phyloP scores from a whole-genome alignment of 2,888 invertebrate genomes.

The Sarcophaga subvicina region DNA sequence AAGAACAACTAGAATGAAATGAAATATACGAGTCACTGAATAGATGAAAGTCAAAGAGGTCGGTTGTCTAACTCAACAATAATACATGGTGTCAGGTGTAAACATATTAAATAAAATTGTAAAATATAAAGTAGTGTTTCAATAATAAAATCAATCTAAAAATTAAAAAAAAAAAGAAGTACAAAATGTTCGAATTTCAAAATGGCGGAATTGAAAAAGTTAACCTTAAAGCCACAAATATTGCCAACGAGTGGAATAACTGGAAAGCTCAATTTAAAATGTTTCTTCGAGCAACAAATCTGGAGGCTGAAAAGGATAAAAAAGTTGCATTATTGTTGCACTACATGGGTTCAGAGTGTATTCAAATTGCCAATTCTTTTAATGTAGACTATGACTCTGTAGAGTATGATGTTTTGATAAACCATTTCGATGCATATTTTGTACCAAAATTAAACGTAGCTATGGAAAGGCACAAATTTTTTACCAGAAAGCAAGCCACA shows the following conservation, averaged over 20 bases:
- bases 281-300: neutral
- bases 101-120: no score
- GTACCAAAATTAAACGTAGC: constrained; percentile 8
- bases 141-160: no score
- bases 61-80: no score
- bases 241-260: neutral
- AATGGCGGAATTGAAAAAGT: no score
- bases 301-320: neutral
- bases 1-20: no score
- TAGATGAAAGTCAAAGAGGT: no score
- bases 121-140: no score
- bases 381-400: neutral
- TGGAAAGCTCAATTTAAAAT: constrained; percentile 18
- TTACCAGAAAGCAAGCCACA: constrained; percentile 12
- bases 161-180: no score
- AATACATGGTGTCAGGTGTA: no score
- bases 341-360: neutral
- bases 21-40: no score
- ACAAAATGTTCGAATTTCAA: no score
- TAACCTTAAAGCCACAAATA: no score
- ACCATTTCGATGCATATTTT: constrained; percentile 1
- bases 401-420: constrained; percentile 11
- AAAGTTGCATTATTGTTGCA: neutral
- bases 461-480: constrained; percentile 19
- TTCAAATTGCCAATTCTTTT: neutral